Percentiles rank a stretch among this genome's conserved stretches.
phyloP scores from a whole-genome alignment of 2,113 vertebrate genomes.

The Clarias gariepinus region DNA sequence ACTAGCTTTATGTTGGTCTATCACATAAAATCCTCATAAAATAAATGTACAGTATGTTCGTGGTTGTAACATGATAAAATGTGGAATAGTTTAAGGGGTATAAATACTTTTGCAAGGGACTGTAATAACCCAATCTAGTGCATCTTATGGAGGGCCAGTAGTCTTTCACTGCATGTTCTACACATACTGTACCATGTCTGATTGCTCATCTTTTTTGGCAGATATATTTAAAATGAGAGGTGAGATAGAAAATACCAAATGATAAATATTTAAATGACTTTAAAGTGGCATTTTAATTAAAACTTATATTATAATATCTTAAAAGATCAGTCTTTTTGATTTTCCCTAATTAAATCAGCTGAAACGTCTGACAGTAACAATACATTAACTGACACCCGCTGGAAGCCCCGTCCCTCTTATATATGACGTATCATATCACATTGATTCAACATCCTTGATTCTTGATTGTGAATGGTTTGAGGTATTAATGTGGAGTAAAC shows the following conservation, averaged over 20 bases:
- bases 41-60: no score
- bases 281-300: neutral
- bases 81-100: no score
- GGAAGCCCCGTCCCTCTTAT: neutral
- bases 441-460: neutral
- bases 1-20: no score
- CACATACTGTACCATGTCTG: neutral
- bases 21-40: no score
- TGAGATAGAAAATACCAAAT: neutral
- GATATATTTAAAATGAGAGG: neutral
- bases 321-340: neutral
- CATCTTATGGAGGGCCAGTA: neutral
- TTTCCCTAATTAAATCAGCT: neutral
- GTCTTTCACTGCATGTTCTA: neutral
- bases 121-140: slow-evolving; percentile 30
- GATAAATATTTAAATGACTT: neutral
- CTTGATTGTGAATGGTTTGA: neutral
- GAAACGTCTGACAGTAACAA: neutral
- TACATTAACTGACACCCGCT: neutral
- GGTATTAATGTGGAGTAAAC: neutral
- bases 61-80: no score
- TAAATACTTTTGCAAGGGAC: no score
- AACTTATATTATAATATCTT: neutral
- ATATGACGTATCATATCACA: neutral
- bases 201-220: slow-evolving; percentile 18